phyloP scores from a whole-genome alignment of 2,113 vertebrate species.

The Hydrochoerus hydrochaeris region DNA sequence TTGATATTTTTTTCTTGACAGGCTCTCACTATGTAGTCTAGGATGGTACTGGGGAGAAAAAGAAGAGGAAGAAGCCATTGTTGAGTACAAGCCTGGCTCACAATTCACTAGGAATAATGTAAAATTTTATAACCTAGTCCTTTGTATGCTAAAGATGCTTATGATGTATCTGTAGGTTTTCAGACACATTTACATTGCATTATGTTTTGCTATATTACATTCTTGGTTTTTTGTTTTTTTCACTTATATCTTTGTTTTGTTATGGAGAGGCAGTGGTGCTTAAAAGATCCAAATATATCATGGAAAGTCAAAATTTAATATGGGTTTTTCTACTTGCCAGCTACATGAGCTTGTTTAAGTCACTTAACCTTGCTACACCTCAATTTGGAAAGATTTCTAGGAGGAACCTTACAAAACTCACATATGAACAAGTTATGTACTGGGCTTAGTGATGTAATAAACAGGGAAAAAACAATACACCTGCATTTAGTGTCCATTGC shows the following conservation, averaged over 20 bases:
- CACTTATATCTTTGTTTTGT: neutral
- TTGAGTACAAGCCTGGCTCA: too few relatives aligned
- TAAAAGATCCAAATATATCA: neutral
- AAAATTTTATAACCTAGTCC: neutral
- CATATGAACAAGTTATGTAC: neutral
- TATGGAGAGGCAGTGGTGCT: neutral
- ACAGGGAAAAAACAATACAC: neutral
- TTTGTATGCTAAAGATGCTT: neutral
- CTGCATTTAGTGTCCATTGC: neutral
- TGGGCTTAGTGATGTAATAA: neutral
- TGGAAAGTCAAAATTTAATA: constrained; percentile 16
- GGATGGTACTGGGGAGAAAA: too few relatives aligned
- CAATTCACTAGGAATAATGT: too few relatives aligned
- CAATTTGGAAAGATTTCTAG: neutral
- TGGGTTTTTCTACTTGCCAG: neutral
- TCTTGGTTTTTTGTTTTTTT: neutral
- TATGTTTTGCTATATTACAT: neutral
- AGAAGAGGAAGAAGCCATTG: too few relatives aligned
- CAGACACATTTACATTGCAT: neutral
- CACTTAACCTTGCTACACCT: neutral
- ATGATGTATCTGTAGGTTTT: neutral
- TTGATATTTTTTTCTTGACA: too few relatives aligned
- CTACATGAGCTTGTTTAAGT: neutral
- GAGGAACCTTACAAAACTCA: neutral
- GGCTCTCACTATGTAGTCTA: too few relatives aligned